Base-by-base conservation (phyloP, 2,888 invertebrate species). In the Caenorhabditis sp. region DNA sequence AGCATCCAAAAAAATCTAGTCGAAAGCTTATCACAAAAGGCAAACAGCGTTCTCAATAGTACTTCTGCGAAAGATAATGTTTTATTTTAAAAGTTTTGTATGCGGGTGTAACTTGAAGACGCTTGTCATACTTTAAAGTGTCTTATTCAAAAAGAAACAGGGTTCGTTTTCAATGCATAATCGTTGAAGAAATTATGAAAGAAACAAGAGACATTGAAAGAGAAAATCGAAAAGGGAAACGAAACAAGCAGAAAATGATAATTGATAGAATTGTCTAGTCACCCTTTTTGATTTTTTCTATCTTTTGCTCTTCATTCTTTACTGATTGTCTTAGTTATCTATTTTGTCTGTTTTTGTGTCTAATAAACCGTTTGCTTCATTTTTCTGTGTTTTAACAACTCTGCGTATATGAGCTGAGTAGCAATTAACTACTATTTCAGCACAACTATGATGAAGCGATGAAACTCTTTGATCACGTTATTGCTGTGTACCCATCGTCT, bases 371-470 rank as follows among this genome's bases (percentile, higher is more conserved):
- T 71, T 71, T 70, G 76, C 55, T 40, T 40, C 40, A 40, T 13
- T 40, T 40, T 68, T 53, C 26, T 60, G 32, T 44, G 40, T 40
- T 13, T 47, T 47, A 47, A 47, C 47, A 47, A 18, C 2, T 1
- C 47, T 18, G 47, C 6, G 15, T 3, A 18, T 18, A 6, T 47
- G n/a, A 3, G 47, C n/a, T 4, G 18, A 47, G 18, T 2, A 18
- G 22, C 24, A 50, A 22, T 18, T 37, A 8, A 24, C 22, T 37
- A 32, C 18, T 32, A 2, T 76, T 90, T 64, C 40, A 90, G 90
- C 90, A 90, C 61, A 83, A 88, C 58, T 90, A 90, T 69, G 85
- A 83, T 6, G 80, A 72, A 37, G 90, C 90, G 3, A 65, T 88
- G 64, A 74, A 78, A 15, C 72, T 88, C 4, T 90, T 90, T 56